Conservation (phyloP, 2,888 invertebrate species). For the Gymnocheta viridis region DNA sequence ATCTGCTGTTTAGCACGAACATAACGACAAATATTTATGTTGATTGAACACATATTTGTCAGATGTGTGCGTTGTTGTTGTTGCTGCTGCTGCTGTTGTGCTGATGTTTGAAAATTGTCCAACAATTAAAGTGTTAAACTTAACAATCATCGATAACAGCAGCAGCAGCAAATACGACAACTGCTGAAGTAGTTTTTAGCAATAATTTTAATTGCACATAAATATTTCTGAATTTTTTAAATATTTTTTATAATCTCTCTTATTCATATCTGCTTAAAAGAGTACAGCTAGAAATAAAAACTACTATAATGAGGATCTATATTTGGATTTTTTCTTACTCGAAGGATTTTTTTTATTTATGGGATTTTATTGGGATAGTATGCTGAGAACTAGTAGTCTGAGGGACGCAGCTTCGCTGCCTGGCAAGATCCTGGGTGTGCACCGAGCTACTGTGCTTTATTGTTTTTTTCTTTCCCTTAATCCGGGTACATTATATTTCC, state of each 20-base stretch:
- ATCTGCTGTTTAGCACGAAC: constrained; percentile 1
- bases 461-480: too few species aligned
- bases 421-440: too few species aligned
- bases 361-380: too few species aligned
- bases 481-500: too few species aligned
- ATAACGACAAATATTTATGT: not conserved
- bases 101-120: not conserved
- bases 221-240: not conserved
- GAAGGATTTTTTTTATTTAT: too few species aligned
- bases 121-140: not conserved
- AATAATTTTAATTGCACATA: not conserved
- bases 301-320: too few species aligned
- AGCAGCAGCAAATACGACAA: not conserved
- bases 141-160: not conserved
- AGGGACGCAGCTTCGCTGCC: too few species aligned
- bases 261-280: not conserved
- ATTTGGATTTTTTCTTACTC: too few species aligned
- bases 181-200: not conserved
- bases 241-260: too few species aligned
- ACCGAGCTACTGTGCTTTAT: too few species aligned
- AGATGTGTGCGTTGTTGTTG: not conserved
- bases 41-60: not conserved
- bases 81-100: not conserved
- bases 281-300: too few species aligned
- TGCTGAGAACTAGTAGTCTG: too few species aligned